Base-by-base conservation (phyloP, 2,888 invertebrate genomes). In the Branchipolynoe longqiensis region DNA sequence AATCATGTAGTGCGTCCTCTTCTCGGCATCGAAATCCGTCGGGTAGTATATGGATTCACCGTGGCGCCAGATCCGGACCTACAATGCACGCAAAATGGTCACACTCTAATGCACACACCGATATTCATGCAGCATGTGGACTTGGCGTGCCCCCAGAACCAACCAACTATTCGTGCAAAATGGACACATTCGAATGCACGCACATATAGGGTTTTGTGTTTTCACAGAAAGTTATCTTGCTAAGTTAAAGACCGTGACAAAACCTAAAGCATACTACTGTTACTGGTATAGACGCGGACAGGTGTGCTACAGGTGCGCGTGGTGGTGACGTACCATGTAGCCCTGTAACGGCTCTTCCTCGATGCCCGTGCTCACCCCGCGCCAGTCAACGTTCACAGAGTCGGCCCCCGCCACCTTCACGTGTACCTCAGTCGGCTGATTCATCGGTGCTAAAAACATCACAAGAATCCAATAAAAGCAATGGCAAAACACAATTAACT, bases 41-140 rank as follows among this genome's bases (percentile, higher is more conserved):
- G 98, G 98, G 0, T 96, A 97, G 91, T 97, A 97, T 95, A 98
- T 97, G 92, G 98, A 97, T 94, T 98, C 98, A 93, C 98, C 98
- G 0, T 96, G 95, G 92, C 98, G 97, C 99, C 99, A 99, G 81
- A 98, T 96, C 88, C 98, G 96, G 87, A 98, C 96, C 97, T 97
- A 88, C 62, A 62, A 28, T 3, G 18, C 48, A 48, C 48, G 18
- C 48, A 48, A 18, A 18, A 12, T 48, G 18, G 48, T 8, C 48
- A 48, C 8, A 18, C 8, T 48, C 48, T 12, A 18, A 18, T 48
- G 48, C 48, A 48, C 8, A 48, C 8, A n/a, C n/a, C n/a, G n/a
- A n/a, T n/a, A n/a, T n/a, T n/a, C n/a, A n/a, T n/a, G n/a, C n/a
- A n/a, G n/a, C n/a, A n/a, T n/a, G n/a, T n/a, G n/a, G n/a, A n/a